Evolutionary conservation across 2,797 vertebrate genomes (phyloP).

Genomic region (Oryzias sinensis): DNA sequence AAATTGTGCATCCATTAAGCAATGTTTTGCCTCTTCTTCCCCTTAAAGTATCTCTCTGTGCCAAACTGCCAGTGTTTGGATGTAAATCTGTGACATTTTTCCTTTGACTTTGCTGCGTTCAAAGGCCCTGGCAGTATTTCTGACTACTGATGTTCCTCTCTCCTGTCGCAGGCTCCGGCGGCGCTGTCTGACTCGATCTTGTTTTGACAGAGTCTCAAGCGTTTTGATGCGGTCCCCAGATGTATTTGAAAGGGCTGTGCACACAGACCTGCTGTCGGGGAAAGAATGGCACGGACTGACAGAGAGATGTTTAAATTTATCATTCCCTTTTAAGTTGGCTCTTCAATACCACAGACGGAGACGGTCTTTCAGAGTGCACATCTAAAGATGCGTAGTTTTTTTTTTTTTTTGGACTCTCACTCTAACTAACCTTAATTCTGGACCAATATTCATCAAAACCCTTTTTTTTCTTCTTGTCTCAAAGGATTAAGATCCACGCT

Average conservation of each 20-base stretch:
- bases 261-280: constrained; percentile 51
- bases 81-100: no score
- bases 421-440: no score
- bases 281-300: constrained; percentile 49
- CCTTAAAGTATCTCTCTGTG: no score
- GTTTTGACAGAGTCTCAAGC: constrained; percentile 50
- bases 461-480: no score
- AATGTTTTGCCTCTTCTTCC: no score
- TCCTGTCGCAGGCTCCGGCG: constrained; percentile 13
- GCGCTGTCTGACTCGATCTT: constrained; percentile 47
- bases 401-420: constrained; percentile 2
- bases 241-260: constrained; percentile 57
- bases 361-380: constrained; percentile 21
- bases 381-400: constrained; percentile 7
- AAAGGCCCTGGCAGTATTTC: no score
- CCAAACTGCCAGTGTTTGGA: no score
- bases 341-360: constrained; percentile 19
- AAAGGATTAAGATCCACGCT: no score
- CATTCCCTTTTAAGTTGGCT: constrained; percentile 47
- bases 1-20: no score
- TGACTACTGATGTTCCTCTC: no score
- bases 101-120: no score
- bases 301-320: constrained; percentile 51
- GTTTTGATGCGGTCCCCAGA: constrained; percentile 36
- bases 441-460: no score